Conservation (phyloP, 2,797 vertebrate genomes). For the Artibeus lituratus region DNA sequence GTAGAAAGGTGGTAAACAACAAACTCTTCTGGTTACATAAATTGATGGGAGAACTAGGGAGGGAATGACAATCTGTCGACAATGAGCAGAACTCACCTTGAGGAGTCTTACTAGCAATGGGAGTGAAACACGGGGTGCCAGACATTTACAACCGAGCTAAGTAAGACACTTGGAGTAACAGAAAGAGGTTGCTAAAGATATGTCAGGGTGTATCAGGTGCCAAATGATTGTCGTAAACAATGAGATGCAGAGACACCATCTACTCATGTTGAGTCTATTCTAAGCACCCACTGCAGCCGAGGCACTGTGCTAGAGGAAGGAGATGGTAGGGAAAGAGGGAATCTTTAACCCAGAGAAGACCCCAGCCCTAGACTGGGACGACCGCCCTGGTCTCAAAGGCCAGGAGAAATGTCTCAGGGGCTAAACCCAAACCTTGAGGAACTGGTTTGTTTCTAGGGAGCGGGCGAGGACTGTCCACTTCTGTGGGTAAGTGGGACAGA, state of each 20-base stretch:
- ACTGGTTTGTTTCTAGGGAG: not conserved
- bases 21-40: not conserved
- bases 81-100: not conserved
- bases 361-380: not conserved
- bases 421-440: not conserved
- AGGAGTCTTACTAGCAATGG: not conserved
- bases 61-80: not conserved
- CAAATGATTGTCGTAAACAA: not conserved
- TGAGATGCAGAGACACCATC: not conserved
- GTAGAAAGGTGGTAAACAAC: not conserved
- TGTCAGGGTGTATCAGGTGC: not conserved
- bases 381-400: not conserved
- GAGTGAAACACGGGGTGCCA: not conserved
- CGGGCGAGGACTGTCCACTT: not conserved
- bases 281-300: not conserved
- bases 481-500: not conserved
- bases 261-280: not conserved
- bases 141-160: not conserved
- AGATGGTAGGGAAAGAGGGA: not conserved
- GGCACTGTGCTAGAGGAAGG: not conserved
- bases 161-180: not conserved
- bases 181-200: not conserved
- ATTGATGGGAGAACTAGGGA: not conserved
- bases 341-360: not conserved
- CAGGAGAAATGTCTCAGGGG: not conserved